Base-by-base conservation (phyloP, 2,888 invertebrate species). In the Caenorhabditis sp. region DNA sequence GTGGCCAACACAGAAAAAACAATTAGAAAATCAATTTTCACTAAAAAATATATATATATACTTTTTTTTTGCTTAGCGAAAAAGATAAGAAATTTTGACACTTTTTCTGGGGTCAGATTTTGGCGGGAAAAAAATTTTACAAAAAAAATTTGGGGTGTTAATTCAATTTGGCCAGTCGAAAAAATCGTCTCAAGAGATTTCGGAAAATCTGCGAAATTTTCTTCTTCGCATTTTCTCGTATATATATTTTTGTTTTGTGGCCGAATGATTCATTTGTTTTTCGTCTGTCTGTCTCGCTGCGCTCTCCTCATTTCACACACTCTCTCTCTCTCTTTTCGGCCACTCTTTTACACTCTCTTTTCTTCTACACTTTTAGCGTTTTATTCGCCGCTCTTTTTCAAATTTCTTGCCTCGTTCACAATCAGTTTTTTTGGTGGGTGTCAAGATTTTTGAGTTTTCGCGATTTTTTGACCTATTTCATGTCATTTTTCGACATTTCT, bases 311-410 rank as follows among this genome's bases (percentile, higher is more conserved):
- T 70, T 49, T 61, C 25, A n/a, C 50, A 53, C 53, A 21, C 59
- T 26, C 57, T 57, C 21, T 59, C 56, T 27, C 20, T 38, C n/a
- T n/a, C n/a, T n/a, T n/a, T n/a, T n/a, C n/a, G n/a, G 43, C 25
- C 67, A 50, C 54, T 54, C 36, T 23, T 54, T 60, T 58, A 38
- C 49, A 62, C 65, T 53, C 65, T 74, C 67, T 67, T 69, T 72
- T 66, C n/a, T n/a, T n/a, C 60, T 62, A 67, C 72, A 31, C 31
- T 31, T 68, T 68, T 59, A n/a, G 25, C 26, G 59, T 63, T 57
- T 52, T 52, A 53, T 27, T 27, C 59, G 38, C 17, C 50, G 56
- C 25, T 43, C 52, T 63, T 27, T 26, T 31, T 49, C 56, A 54
- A 27, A 38, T 49, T n/a, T 53, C 50, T 50, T 43, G n/a, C n/a